A percentile compares a stretch with the other conserved stretches of the same genome.
phyloP scores from a whole-genome alignment of 2,797 vertebrate genomes.

The Muscicapa striata region DNA sequence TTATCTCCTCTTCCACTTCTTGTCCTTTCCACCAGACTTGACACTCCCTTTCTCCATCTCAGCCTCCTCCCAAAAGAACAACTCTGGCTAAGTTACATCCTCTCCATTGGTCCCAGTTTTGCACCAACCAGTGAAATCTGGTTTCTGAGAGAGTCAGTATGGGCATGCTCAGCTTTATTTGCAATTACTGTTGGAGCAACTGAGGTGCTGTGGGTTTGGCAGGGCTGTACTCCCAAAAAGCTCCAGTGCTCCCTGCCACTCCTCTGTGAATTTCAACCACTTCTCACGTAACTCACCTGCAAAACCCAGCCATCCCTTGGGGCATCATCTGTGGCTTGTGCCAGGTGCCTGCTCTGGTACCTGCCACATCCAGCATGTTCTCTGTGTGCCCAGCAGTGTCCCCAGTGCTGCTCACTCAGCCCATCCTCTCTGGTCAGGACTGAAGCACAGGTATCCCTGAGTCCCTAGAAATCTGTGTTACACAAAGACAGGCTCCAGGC shows the following conservation, averaged over 20 bases:
- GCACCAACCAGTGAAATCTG: not conserved
- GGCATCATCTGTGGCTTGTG: not conserved
- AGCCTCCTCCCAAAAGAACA: not conserved
- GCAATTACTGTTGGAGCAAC: not conserved
- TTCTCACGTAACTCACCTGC: not conserved
- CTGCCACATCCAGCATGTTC: fast-evolving
- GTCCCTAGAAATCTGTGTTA: not conserved
- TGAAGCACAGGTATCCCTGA: not conserved
- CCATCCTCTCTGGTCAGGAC: not conserved
- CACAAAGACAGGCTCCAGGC: not conserved
- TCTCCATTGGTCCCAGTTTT: not conserved
- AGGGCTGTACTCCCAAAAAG: not conserved
- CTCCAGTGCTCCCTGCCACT: not conserved
- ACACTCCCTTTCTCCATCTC: not conserved
- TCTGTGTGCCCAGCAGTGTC: not conserved
- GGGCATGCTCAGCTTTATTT: not conserved
- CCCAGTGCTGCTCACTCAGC: not conserved
- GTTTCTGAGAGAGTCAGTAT: not conserved
- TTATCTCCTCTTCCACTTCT: not conserved
- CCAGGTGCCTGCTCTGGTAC: not conserved
- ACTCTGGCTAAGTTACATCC: not conserved
- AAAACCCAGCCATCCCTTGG: not conserved
- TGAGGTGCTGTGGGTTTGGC: not conserved
- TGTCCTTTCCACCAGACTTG: not conserved
- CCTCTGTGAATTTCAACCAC: not conserved